Conservation (phyloP, 2,888 invertebrate species). For the Noctuana brunneofusca region DNA sequence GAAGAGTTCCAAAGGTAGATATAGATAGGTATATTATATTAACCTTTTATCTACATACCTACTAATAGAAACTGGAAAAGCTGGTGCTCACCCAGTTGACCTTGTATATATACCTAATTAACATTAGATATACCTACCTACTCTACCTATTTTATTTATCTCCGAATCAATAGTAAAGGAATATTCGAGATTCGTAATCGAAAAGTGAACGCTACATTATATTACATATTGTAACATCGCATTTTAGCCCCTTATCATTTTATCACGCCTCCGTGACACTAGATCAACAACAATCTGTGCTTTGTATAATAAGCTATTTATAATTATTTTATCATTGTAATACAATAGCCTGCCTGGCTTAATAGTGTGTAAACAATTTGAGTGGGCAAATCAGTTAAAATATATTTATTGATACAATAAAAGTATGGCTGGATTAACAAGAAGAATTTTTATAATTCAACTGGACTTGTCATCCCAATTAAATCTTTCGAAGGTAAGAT, state of each 20-base stretch:
- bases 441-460: constrained; percentile 17
- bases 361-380: neutral
- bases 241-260: constrained; percentile 25
- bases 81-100: neutral
- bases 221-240: neutral
- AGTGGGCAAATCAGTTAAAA: neutral
- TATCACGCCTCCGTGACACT: constrained; percentile 19
- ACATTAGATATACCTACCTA: neutral
- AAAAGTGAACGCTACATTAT: neutral
- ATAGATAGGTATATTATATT: neutral
- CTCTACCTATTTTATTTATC: too few species aligned
- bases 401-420: too few species aligned
- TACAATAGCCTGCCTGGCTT: neutral
- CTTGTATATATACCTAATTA: neutral
- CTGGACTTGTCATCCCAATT: constrained; percentile 2
- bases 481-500: constrained; percentile 27
- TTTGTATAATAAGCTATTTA: neutral
- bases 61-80: constrained; percentile 1
- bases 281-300: constrained; percentile 7
- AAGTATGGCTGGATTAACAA: constrained; percentile 25
- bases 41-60: too few species aligned
- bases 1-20: too few species aligned
- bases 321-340: neutral
- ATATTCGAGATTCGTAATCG: constrained; percentile 5
- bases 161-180: neutral